Conservation (phyloP, 2,888 invertebrate species). For the Buathra laborator region DNA sequence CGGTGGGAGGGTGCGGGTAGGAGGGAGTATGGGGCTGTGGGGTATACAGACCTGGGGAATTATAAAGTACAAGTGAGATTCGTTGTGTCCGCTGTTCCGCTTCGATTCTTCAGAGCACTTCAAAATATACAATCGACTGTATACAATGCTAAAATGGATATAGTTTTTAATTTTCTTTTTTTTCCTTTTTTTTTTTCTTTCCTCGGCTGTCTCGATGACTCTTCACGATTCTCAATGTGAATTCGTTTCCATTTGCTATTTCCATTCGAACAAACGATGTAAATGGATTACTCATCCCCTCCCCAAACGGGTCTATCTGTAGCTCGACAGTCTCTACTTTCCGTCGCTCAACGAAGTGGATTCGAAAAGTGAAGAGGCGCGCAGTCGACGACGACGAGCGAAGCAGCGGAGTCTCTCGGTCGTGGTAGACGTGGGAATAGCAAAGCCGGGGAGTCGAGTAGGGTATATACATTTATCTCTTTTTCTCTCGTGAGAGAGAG, state of each 20-base stretch:
- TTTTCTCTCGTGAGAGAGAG: slow-evolving; percentile 22
- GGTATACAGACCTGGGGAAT: not conserved
- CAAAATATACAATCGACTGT: not conserved
- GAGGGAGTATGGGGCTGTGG: not conserved
- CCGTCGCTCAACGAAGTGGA: slow-evolving; percentile 74
- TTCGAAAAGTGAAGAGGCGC: slow-evolving; percentile 72
- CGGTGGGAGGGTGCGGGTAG: not conserved
- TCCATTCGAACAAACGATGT: slow-evolving; percentile 63
- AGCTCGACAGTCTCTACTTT: slow-evolving; percentile 64
- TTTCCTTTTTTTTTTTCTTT: slow-evolving; percentile 30
- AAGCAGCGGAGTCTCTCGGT: slow-evolving; percentile 43
- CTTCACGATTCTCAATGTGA: slow-evolving; percentile 50
- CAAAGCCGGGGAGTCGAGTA: slow-evolving; percentile 65
- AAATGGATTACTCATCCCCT: slow-evolving; percentile 68
- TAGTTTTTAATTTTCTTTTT: not conserved
- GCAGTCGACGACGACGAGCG: slow-evolving; percentile 37
- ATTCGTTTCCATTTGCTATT: slow-evolving; percentile 59
- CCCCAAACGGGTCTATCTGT: slow-evolving; percentile 1
- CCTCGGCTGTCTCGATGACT: slow-evolving; percentile 53
- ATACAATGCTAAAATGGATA: slow-evolving; percentile 10
- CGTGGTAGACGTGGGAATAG: slow-evolving; percentile 72
- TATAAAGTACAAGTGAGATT: slow-evolving; percentile 19
- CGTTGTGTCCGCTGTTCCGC: not conserved
- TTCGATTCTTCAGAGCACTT: not conserved
- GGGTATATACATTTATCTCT: slow-evolving; percentile 41